Base-by-base conservation (phyloP, 2,113 vertebrate genomes). In the Procavia capensis region DNA sequence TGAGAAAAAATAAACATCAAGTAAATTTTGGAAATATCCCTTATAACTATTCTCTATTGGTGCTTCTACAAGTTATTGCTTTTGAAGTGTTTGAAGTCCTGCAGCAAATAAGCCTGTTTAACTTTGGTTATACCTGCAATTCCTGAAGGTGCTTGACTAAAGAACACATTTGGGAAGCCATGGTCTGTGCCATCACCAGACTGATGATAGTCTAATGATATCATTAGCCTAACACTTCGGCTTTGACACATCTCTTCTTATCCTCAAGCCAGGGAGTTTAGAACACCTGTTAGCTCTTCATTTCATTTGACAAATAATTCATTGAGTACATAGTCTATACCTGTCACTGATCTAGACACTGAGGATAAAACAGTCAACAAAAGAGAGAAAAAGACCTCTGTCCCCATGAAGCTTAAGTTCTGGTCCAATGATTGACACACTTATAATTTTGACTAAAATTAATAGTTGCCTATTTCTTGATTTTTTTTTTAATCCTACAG, bases 121-220 rank as follows among this genome's bases (percentile, higher is more conserved):
- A 90, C 59, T 72, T 84, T 82, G 25, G 36, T 85, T 88, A 89
- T 10, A 96, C 20, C 83, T 91, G 29, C 24, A 85, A 36, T 80
- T 96, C 93, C 64, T 61, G 5, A 43, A 43, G 90, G 50, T 76
- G 80, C 45, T 16, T 94, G 63, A 84, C 13, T 43, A 87, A 24
- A 93, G 36, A 97, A 89, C 29, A 92, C 45, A 93, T 74, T 91
- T 43, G 47, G 86, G 27, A 93, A 91, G 63, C 64, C 93, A 0
- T 85, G 10, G 57, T 90, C 45, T 45, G 4, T 76, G 64, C 16
- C 64, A 88, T 79, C 41, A 72, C 31, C 43, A 87, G 92, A 75
- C 41, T 85, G 68, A 91, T 43, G 75, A 82, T 82, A 95, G 61
- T 10, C 75, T 79, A 84, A 47, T 24, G n/a, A 91, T 91, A 84